Evolutionary conservation across 2,888 invertebrate species (phyloP).

Genomic region (Drosophila bunnanda): DNA sequence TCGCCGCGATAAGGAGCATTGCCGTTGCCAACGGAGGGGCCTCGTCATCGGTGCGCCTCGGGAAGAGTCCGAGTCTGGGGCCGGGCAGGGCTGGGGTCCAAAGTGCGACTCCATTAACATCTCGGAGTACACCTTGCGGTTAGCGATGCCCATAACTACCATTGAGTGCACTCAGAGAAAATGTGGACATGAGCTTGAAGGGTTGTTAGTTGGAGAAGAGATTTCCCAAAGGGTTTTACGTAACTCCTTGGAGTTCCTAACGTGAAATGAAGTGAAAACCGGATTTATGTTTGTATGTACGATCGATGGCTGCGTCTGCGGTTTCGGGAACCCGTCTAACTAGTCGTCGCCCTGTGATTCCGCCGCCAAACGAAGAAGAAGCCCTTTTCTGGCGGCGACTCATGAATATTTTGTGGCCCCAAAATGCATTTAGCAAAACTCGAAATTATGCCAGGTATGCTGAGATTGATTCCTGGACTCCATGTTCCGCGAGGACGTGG

Average conservation of each 20-base stretch:
- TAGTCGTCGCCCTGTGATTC: slow-evolving; percentile 2
- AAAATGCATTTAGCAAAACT: slow-evolving; percentile 26
- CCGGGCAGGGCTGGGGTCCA: slow-evolving; percentile 26
- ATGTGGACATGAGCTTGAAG: background rate
- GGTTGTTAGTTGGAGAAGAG: background rate
- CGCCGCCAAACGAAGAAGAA: slow-evolving; percentile 22
- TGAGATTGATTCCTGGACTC: slow-evolving; percentile 32
- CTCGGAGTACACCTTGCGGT: slow-evolving; percentile 31
- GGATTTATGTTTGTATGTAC: background rate
- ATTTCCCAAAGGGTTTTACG: background rate
- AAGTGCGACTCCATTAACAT: slow-evolving; percentile 30
- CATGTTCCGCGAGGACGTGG: slow-evolving; percentile 9
- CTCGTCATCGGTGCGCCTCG: slow-evolving; percentile 27
- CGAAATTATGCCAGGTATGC: slow-evolving; percentile 47
- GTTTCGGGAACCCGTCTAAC: slow-evolving; percentile 38
- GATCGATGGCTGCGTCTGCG: slow-evolving; percentile 19
- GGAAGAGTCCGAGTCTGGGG: slow-evolving; percentile 6
- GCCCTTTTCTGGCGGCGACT: slow-evolving; percentile 34
- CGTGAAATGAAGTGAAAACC: background rate
- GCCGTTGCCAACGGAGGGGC: slow-evolving; percentile 24
- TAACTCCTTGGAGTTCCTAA: background rate
- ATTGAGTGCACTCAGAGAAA: slow-evolving; percentile 7
- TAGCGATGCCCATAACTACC: slow-evolving; percentile 8
- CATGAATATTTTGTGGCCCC: slow-evolving; percentile 40
- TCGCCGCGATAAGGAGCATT: slow-evolving; percentile 22